Percentiles rank a stretch among this genome's conserved stretches.
These are phyloP conservation scores for Timandra comae DNA, from an alignment of 2,888 invertebrate genomes.

Conservation along the genomic window DNA sequence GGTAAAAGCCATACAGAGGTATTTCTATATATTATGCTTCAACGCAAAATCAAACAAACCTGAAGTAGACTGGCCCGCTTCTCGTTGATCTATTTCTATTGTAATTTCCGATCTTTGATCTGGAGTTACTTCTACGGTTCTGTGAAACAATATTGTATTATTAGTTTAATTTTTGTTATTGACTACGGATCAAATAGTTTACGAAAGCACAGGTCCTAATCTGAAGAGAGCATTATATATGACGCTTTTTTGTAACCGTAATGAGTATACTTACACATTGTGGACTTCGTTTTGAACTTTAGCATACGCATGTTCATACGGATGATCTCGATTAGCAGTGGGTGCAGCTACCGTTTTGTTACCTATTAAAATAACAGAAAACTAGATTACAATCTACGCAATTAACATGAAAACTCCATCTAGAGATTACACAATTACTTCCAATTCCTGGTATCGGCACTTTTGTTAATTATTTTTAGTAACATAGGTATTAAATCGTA, in stretches of 20 bases:
- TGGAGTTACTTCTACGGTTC: constrained; percentile 57
- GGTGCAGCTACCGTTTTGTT: constrained; percentile 47
- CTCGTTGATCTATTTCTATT: constrained; percentile 61
- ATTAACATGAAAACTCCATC: constrained; percentile 4
- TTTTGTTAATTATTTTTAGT: too few species aligned
- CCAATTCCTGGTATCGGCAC: constrained; percentile 31
- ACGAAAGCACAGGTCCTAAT: too few species aligned
- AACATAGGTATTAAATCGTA: too few species aligned
- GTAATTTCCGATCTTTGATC: constrained; percentile 53
- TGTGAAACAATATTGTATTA: constrained; percentile 33
- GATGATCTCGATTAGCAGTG: constrained; percentile 72
- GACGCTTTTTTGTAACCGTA: too few species aligned
- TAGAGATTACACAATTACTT: constrained; percentile 12
- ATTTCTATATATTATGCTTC: too few species aligned
- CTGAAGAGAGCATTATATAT: not conserved
- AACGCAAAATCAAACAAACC: constrained; percentile 31
- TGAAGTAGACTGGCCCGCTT: constrained; percentile 53
- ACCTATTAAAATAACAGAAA: constrained; percentile 32
- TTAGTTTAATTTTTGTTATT: too few species aligned
- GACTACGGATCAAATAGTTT: too few species aligned
- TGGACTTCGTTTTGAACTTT: constrained; percentile 79
- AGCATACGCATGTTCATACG: constrained; percentile 86
- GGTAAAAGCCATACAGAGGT: too few species aligned
- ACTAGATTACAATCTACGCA: constrained; percentile 5
- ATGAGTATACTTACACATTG: constrained; percentile 51